Evolutionary conservation across 1,140 invertebrate species (phyloP), one percentile per base, ranked within the genome.

Genomic region (Penaeus vannamei): DNA sequence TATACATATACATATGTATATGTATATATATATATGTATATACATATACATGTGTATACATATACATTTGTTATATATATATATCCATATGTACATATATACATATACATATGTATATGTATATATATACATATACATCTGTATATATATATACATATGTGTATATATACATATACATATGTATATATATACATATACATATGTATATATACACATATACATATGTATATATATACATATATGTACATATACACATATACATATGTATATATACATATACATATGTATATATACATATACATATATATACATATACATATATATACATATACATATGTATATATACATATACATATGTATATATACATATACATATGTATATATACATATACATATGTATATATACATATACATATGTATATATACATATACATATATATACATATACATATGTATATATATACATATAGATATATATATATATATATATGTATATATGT

Each of bases 401-500:
- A 26, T 77, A 32, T 77, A 20, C 29, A 26, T 32, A 82, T 36
- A 53, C 53, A 53, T 82, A 22, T 53, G 19, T 59, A 26, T 53
- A 20, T 82, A 22, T 60, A 53, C 17, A 14, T 53, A 23, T 82
- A 53, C 53, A 32, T 77, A 26, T 77, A 42, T 77, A 26, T 32
- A 32, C 5, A 53, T 53, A 23, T 53, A 19, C 53, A 59, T 12
- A 19, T 8, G 0, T 53, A 53, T 23, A 53, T 59, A 53, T 19
- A 53, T 20, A 69, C 29, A n/a, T 59, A 82, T 32, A 81, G 69
- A 72, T 23, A 82, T 7, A 82, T 72, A 87, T 83, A 83, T 76
- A 82, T 59, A 81, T 77, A 69, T 76, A 69, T 69, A 76, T 42
- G 19, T 86, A 76, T 72, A 77, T 80, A 62, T 62, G 64, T 62